A percentile compares a stretch with the other conserved stretches of the same genome.
phyloP scores from a whole-genome alignment of 2,113 vertebrate genomes.

The Chlamydotis undulata region DNA sequence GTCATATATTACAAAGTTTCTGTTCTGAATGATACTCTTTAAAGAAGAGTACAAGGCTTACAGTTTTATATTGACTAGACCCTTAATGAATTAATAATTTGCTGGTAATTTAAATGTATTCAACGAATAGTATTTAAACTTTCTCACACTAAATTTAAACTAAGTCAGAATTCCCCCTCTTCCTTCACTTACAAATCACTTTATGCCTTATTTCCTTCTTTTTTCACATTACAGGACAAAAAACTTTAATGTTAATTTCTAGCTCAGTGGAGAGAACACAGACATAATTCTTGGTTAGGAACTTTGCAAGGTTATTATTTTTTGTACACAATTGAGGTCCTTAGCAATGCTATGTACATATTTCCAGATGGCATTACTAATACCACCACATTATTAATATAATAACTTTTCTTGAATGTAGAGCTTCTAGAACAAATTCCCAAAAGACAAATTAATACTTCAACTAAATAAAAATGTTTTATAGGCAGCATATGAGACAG shows the following conservation, averaged over 20 bases:
- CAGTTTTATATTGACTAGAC: neutral
- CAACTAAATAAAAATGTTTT: constrained; percentile 21
- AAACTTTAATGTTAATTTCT: constrained; percentile 12
- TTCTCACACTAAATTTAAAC: neutral
- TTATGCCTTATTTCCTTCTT: neutral
- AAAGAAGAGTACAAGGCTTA: neutral
- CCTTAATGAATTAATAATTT: constrained; percentile 32
- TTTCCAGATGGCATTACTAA: neutral
- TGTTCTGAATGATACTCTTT: neutral
- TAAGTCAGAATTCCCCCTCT: neutral
- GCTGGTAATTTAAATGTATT: constrained; percentile 7
- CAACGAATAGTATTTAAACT: neutral
- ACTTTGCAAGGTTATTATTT: neutral
- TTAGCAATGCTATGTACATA: neutral
- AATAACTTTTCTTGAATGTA: neutral
- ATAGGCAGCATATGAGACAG: neutral
- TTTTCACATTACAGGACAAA: neutral
- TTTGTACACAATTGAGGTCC: neutral
- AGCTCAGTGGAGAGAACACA: neutral
- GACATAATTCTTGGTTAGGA: neutral
- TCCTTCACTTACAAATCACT: neutral
- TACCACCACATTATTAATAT: neutral
- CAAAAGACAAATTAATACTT: neutral
- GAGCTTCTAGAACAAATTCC: neutral
- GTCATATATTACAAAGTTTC: neutral